Base-by-base conservation (phyloP, 1,140 invertebrate species). In the Leptopilina boulardi region DNA sequence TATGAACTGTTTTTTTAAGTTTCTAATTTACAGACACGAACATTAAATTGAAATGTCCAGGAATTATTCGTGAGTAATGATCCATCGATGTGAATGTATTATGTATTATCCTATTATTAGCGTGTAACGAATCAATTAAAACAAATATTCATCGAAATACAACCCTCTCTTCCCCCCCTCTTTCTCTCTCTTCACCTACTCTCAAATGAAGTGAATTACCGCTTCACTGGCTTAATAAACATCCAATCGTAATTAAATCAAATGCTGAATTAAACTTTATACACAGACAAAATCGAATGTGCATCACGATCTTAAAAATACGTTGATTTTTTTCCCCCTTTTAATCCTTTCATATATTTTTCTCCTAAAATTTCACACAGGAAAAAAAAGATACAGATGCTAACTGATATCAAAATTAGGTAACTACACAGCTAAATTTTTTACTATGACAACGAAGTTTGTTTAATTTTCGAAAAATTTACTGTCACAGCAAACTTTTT, bases 81-180 rank as follows among this genome's bases (percentile, higher is more conserved):
- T 59, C 21, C 56, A 13, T 26, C 11, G 23, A 59, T 59, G 56
- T 21, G 11, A 59, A 26, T 26, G 56, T 26, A 59, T 59, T 59
- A 59, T 59, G 23, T 26, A 30, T 15, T 59, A 59, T 59, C 56
- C 56, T 59, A 59, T 59, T 59, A 59, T 59, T 59, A 30, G 23
- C 56, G 23, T 59, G 56, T 59, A 59, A 59, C 56, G 56, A 26
- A 59, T 26, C 21, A 59, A 59, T 59, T 59, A 59, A 59, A 59
- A 59, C 56, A 21, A 59, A 59, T 59, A 59, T 59, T 59, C 56
- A 59, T 26, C 11, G 56, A 59, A 59, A 59, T 59, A n/a, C n/a
- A 26, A 13, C 54, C 56, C n/a, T n/a, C n/a, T n/a, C n/a, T n/a
- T n/a, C n/a, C n/a, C n/a, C n/a, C n/a, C n/a, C n/a, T n/a, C n/a